Evolutionary conservation across 2,113 vertebrate species (phyloP).

Genomic region (Nematolebias whitei): DNA sequence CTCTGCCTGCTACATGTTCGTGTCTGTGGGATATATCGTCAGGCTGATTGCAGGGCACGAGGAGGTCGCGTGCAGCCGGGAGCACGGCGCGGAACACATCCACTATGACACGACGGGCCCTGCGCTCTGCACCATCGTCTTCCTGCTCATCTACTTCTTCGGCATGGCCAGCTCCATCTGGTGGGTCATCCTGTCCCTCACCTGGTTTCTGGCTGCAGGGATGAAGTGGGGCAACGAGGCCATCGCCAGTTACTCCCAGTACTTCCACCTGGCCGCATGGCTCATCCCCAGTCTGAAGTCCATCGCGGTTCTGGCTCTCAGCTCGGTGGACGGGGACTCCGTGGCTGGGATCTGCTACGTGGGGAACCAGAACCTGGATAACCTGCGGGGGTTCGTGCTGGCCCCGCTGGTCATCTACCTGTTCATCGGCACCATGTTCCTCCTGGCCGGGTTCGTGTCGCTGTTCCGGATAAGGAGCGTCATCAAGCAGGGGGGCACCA

Average conservation of each 20-base stretch:
- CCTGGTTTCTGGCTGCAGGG: conserved; percentile 90
- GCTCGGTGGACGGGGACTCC: conserved; percentile 93
- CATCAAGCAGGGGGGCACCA: conserved; percentile 93
- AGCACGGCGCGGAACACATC: conserved; percentile 78
- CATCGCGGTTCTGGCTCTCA: conserved; percentile 89
- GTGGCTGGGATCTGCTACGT: conserved; percentile 95
- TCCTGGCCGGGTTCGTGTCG: conserved; percentile 93
- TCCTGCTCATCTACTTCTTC: conserved; percentile 91
- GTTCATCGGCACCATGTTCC: conserved; percentile 91
- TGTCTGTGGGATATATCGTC: conserved; percentile 89
- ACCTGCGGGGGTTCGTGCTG: conserved; percentile 91
- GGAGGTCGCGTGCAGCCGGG: conserved; percentile 86
- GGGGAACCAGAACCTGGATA: conserved; percentile 93
- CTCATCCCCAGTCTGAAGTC: conserved; percentile 93
- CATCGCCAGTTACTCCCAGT: conserved; percentile 90
- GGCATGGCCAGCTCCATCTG: conserved; percentile 93
- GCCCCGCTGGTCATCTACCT: conserved; percentile 93
- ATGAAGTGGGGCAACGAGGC: conserved; percentile 94
- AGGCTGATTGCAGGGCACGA: conserved; percentile 88
- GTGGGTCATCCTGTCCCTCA: conserved; percentile 92
- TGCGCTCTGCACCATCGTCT: conserved; percentile 92
- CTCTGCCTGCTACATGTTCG: conserved; percentile 91
- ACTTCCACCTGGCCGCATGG: conserved; percentile 95
- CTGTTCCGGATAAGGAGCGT: conserved; percentile 92
- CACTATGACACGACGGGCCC: conserved; percentile 92